Evolutionary conservation across 1,140 invertebrate species (phyloP), one percentile per base, ranked within the genome.

Genomic region (Aphaenogaster rudis): DNA sequence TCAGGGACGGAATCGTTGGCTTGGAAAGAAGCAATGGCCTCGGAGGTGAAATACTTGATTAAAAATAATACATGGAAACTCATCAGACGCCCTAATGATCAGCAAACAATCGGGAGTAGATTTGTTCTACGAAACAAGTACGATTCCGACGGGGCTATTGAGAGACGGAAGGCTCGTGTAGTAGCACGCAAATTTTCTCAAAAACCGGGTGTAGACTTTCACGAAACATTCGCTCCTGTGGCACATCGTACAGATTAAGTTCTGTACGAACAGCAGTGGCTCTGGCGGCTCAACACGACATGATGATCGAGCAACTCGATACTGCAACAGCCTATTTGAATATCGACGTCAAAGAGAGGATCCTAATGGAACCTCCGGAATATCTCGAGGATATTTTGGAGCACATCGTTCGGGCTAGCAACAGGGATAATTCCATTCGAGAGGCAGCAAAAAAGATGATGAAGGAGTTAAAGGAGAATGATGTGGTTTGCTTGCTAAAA

Each of bases 401-500:
- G 5, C 7, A 13, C 28, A 33, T 72, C 3, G 7, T 9, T 17
- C 21, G 2, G 2, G 0, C 42, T 9, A 48, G 9, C 21, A 21
- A n/a, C 1, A 8, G 1, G 15, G 8, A 5, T 0, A 0, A 6
- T 0, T 4, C 1, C 0, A 6, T 74, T 8, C 4, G 6, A 4
- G 5, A 57, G 3, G 9, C 4, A 1, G 71, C 71, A 3, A 57
- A 6, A 1, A 6, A 15, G 0, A 74, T 74, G 71, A 8, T 59
- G 21, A 36, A 39, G 1, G 15, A 28, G 9, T 3, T 66, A 0
- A 1, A 9, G 1, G 50, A 2, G 28, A 13, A 1, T 3, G 28
- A 77, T 7, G 45, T n/a, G 2, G 85, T 87, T 0, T 88, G 88
- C 17, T 1, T 33, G 4, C 2, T 89, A 0, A 79, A 74, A 0